These are phyloP conservation scores for Vesta saturnalis DNA, from an alignment of 2,888 invertebrate species.

Conservation along the genomic window DNA sequence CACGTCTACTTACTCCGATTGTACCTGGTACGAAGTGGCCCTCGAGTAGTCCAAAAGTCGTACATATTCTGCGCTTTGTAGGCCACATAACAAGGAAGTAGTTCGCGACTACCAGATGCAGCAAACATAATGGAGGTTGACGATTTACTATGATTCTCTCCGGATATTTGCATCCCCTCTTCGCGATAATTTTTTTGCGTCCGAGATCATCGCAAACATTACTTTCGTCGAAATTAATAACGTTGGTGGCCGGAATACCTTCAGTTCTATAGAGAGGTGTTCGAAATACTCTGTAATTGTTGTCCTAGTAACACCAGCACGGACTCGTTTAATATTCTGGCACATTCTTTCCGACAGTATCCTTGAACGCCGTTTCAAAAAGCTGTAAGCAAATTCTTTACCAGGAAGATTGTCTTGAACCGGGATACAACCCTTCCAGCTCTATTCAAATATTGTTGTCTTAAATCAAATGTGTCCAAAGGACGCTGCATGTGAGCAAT, in stretches of 20 bases:
- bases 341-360: too few relatives aligned
- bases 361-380: not conserved
- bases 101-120: not conserved
- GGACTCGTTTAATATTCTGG: too few relatives aligned
- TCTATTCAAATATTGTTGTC: not conserved
- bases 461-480: not conserved
- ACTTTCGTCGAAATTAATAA: not conserved
- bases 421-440: not conserved
- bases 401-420: not conserved
- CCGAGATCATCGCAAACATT: not conserved
- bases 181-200: not conserved
- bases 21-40: not conserved
- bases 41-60: not conserved
- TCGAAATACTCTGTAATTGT: too few relatives aligned
- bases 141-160: not conserved
- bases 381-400: not conserved
- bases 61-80: constrained; percentile 10
- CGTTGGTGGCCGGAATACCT: not conserved
- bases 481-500: not conserved
- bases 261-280: too few relatives aligned
- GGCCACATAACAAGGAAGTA: constrained; percentile 14
- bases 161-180: not conserved
- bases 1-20: too few relatives aligned
- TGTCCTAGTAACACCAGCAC: too few relatives aligned
- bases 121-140: constrained; percentile 6